Conservation (phyloP, 2,113 vertebrate species). For the Thinocorus orbignyianus region DNA sequence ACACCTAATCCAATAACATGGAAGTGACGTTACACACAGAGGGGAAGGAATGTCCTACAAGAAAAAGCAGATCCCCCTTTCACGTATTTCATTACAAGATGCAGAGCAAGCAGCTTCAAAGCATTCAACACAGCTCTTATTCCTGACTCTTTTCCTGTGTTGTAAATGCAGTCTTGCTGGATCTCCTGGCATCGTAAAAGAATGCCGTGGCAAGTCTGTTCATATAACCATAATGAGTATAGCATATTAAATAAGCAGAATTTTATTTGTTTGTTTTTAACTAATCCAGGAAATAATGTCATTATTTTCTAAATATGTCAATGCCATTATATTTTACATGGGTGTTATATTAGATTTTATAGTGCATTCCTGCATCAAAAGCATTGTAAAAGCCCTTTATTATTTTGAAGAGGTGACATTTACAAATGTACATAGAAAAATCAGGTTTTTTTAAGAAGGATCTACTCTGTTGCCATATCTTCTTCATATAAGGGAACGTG, state of each 20-base stretch:
- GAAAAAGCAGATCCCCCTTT: neutral
- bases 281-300: neutral
- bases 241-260: neutral
- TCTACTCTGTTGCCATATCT: neutral
- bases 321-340: neutral
- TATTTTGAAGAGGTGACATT: neutral
- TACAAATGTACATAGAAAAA: neutral
- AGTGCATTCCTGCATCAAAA: neutral
- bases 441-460: neutral
- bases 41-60: neutral
- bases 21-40: neutral
- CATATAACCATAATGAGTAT: neutral
- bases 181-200: neutral
- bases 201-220: neutral
- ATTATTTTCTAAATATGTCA: neutral
- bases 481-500: neutral
- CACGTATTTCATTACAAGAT: neutral
- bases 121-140: neutral
- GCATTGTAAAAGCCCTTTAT: neutral
- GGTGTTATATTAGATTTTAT: neutral
- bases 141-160: neutral
- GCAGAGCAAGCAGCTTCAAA: neutral
- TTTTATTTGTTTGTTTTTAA: neutral
- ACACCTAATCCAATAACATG: conserved; percentile 9
- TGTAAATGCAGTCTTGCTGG: neutral